Evolutionary conservation across 2,888 invertebrate species (phyloP).

Genomic region (Habrosyne pyritoides): DNA sequence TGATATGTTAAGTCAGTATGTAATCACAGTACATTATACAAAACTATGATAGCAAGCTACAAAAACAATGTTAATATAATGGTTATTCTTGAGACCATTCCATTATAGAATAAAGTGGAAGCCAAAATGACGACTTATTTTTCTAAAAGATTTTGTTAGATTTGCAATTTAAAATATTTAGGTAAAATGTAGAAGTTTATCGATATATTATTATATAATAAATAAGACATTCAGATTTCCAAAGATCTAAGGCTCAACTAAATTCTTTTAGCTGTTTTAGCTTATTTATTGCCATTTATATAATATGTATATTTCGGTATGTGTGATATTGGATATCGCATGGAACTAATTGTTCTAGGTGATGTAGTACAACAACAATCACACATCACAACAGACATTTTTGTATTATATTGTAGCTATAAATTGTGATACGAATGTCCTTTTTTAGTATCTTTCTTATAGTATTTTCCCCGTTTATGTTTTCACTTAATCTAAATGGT

Average conservation of each 20-base stretch:
- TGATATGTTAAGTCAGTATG: conserved; percentile 30
- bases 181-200: conserved; percentile 77
- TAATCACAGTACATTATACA: conserved; percentile 48
- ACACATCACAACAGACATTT: conserved; percentile 5
- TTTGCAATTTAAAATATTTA: conserved; percentile 73
- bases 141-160: conserved; percentile 82
- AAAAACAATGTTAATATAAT: conserved; percentile 53
- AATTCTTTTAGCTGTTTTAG: conserved; percentile 63
- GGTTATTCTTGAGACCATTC: conserved; percentile 80
- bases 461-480: conserved; percentile 9
- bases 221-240: conserved; percentile 77
- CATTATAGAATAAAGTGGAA: conserved; percentile 77
- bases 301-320: conserved; percentile 31
- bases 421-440: conserved; percentile 51
- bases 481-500: neutral
- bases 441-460: conserved; percentile 41
- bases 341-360: neutral
- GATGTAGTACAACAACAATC: neutral
- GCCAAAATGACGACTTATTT: conserved; percentile 83
- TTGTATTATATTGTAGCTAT: conserved; percentile 6
- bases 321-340: conserved; percentile 7
- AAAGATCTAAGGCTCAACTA: conserved; percentile 81
- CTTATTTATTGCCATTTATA: conserved; percentile 54
- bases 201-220: conserved; percentile 61
- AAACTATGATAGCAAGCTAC: conserved; percentile 51